Percentiles rank a stretch among this genome's conserved stretches.
These are phyloP conservation scores for Spilarctia lutea DNA, from an alignment of 2,888 invertebrate genomes.

Conservation along the genomic window DNA sequence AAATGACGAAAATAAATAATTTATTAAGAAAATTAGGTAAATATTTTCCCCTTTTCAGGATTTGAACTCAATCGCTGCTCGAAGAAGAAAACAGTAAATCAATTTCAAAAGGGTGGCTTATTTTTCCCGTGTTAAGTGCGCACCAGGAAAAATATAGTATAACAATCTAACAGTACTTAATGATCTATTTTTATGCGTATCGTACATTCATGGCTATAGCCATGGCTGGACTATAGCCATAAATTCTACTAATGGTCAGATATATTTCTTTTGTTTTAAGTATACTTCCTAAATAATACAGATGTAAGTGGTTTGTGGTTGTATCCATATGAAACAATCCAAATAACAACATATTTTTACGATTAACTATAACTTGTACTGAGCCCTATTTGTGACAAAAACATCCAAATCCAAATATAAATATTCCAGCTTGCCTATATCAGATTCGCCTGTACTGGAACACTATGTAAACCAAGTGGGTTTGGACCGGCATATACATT, in stretches of 20 bases:
- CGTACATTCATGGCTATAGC: background rate
- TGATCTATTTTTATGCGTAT: slow-evolving; percentile 4
- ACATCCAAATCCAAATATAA: background rate
- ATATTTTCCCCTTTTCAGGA: slow-evolving; percentile 58
- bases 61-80: slow-evolving; percentile 39
- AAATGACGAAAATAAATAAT: slow-evolving; percentile 56
- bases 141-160: slow-evolving; percentile 8
- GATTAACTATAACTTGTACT: background rate
- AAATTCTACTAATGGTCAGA: background rate
- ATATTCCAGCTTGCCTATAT: background rate
- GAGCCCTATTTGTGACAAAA: background rate
- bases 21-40: slow-evolving; percentile 62
- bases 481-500: background rate
- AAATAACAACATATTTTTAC: background rate
- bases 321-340: background rate
- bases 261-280: background rate
- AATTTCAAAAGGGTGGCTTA: slow-evolving; percentile 31
- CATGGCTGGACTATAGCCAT: background rate
- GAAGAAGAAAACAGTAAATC: slow-evolving; percentile 33
- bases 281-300: background rate
- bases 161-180: background rate
- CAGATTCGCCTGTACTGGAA: background rate
- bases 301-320: background rate
- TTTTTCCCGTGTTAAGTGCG: slow-evolving; percentile 18
- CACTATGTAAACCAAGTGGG: no score